Evolutionary conservation across 2,113 vertebrate genomes (phyloP).

Genomic region (Parus major): DNA sequence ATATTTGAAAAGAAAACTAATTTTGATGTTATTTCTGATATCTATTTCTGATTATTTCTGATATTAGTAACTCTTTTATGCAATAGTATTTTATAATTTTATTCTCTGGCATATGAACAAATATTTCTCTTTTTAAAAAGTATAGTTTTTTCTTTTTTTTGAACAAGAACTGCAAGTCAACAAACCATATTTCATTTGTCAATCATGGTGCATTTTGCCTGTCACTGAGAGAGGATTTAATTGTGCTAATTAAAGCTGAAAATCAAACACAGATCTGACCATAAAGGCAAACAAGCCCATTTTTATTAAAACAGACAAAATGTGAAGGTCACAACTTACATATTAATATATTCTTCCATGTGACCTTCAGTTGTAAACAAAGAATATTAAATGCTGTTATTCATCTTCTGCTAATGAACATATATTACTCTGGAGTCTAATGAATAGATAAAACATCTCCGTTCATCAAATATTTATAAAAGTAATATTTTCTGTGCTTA

Average conservation of each 20-base stretch:
- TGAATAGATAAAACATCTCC: conserved; percentile 73
- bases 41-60: background rate
- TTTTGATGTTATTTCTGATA: background rate
- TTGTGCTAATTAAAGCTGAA: conserved; percentile 72
- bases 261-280: conserved; percentile 11
- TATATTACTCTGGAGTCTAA: conserved; percentile 67
- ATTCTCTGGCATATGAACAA: background rate
- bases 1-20: background rate
- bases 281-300: conserved; percentile 25
- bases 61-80: background rate
- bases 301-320: conserved; percentile 51
- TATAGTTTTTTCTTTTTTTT: background rate
- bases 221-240: conserved; percentile 45
- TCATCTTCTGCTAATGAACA: conserved; percentile 73
- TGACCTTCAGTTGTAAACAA: conserved; percentile 77
- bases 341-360: conserved; percentile 73
- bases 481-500: conserved; percentile 73
- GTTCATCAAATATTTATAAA: conserved; percentile 84
- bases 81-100: background rate
- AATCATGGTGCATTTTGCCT: background rate
- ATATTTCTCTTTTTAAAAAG: background rate
- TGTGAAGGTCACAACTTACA: conserved; percentile 60
- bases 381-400: conserved; percentile 76
- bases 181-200: background rate
- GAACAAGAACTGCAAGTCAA: background rate